A percentile compares a stretch with the other conserved stretches of the same genome.
Evolutionary conservation across 2,113 vertebrate species (phyloP).

Genomic region (Brachypteracias leptosomus): DNA sequence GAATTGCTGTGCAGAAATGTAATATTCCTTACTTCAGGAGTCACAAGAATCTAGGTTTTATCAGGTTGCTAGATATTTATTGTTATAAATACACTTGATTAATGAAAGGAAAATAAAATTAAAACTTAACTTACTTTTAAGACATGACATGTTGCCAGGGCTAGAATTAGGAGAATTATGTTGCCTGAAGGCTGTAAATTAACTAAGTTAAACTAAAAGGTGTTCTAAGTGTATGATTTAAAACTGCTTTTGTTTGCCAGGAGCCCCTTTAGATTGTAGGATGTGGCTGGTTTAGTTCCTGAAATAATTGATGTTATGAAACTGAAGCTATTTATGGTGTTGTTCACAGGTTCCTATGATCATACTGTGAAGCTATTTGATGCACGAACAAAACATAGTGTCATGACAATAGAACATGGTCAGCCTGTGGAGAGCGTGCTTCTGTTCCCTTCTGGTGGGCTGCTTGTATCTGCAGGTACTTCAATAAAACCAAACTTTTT

Average conservation of each 20-base stretch:
- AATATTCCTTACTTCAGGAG: background rate
- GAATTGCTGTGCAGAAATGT: background rate
- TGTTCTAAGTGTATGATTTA: background rate
- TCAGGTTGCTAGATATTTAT: background rate
- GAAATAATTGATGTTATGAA: background rate
- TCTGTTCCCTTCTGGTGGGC: slow-evolving; percentile 92
- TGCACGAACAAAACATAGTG: slow-evolving; percentile 81
- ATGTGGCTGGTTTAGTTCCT: background rate
- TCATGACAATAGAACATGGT: slow-evolving; percentile 90
- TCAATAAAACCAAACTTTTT: background rate
- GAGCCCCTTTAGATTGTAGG: background rate
- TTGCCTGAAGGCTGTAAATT: background rate
- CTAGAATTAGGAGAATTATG: background rate
- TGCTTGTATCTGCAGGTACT: slow-evolving; percentile 93
- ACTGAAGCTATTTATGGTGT: background rate
- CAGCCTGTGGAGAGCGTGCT: slow-evolving; percentile 96
- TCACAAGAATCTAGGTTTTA: background rate
- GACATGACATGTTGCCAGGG: background rate
- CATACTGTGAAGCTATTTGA: slow-evolving; percentile 95
- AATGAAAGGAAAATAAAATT: background rate
- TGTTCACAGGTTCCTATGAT: slow-evolving; percentile 90
- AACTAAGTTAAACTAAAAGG: background rate
- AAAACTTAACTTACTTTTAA: background rate
- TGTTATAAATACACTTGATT: background rate
- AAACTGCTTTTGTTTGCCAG: background rate